Percentiles rank a stretch among this genome's conserved stretches.
Conservation (phyloP, 1,140 invertebrate genomes). For the Olivierus martensii region DNA sequence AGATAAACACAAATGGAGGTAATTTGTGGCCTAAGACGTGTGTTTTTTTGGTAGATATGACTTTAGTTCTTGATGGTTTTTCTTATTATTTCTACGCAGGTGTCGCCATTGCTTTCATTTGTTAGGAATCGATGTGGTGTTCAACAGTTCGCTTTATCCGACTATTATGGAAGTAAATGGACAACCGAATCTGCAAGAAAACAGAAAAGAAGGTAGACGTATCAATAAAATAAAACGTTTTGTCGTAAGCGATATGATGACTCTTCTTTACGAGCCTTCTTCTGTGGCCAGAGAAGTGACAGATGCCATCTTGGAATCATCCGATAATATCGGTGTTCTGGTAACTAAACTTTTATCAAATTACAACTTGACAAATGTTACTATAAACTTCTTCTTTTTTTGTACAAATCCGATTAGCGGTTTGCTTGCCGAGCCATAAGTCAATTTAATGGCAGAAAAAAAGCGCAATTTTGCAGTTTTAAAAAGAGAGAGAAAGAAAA, state of each 20-base stretch:
- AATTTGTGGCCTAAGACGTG: too few relatives aligned
- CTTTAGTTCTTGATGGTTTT: too few relatives aligned
- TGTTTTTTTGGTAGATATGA: too few relatives aligned
- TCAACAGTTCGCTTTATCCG: constrained; percentile 25
- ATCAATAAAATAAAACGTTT: constrained; percentile 14
- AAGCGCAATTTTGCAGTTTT: too few relatives aligned
- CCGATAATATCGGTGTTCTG: constrained; percentile 20
- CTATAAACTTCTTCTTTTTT: too few relatives aligned
- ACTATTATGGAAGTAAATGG: constrained; percentile 25
- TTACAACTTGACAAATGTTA: too few relatives aligned
- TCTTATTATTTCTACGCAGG: too few relatives aligned
- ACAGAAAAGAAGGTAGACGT: constrained; percentile 13
- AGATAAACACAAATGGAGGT: too few relatives aligned
- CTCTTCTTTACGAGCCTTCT: constrained; percentile 15
- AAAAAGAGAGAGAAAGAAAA: too few relatives aligned
- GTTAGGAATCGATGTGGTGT: constrained; percentile 24
- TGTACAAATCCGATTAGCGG: too few relatives aligned
- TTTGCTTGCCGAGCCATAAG: too few relatives aligned
- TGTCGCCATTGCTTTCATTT: constrained; percentile 29
- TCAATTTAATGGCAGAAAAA: too few relatives aligned
- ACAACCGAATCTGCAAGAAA: constrained; percentile 19
- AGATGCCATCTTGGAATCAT: constrained; percentile 15
- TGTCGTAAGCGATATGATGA: constrained; percentile 20
- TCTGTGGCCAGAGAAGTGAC: constrained; percentile 19
- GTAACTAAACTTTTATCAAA: constrained; percentile 1